Base-by-base conservation (phyloP, 2,797 vertebrate genomes). In the Rhinogobio ventralis region DNA sequence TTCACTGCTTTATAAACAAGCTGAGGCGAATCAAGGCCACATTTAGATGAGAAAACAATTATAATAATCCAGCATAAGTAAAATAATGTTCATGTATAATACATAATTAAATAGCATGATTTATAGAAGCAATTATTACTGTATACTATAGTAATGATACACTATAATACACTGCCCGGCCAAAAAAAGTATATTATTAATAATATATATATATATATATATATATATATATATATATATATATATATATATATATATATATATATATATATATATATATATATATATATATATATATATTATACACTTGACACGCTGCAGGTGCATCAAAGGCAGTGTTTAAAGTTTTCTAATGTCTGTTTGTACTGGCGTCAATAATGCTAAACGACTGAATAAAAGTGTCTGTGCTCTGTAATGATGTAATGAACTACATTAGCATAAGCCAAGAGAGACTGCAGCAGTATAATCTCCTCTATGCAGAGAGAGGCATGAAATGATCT, bases 371-470 rank as follows among this genome's bases (percentile, higher is more conserved):
- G 14, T 36, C 30, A 64, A 15, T 25, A 67, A 62, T 14, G 45
- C 19, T 72, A 55, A 64, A 64, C 20, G 20, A 42, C 5, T 9
- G 23, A 72, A 23, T 83, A 72, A 46, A 62, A 60, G 76, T 51
- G 49, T 82, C 68, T 75, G 76, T 57, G 42, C 51, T 68, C 67
- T 60, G 9, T 74, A 67, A 83, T 78, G 73, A 75, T 67, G 9
- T 78, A 67, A 83, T 78, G 73, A 75, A 82, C 49, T 57, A 45
- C 42, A 76, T 76, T 83, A 75, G 62, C 62, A 68, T 49, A 64
- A 57, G 36, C 67, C 69, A 46, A 33, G 62, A 30, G 77, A 69
- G 77, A 71, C 62, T 60, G 79, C 64, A 77, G 28, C 66, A 49
- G 51, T 60, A 46, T 82, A 86, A 86, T 86, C 72, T 75, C 51